phyloP scores from a whole-genome alignment of 2,113 vertebrate genomes.

The Nothobranchius kuhntae region DNA sequence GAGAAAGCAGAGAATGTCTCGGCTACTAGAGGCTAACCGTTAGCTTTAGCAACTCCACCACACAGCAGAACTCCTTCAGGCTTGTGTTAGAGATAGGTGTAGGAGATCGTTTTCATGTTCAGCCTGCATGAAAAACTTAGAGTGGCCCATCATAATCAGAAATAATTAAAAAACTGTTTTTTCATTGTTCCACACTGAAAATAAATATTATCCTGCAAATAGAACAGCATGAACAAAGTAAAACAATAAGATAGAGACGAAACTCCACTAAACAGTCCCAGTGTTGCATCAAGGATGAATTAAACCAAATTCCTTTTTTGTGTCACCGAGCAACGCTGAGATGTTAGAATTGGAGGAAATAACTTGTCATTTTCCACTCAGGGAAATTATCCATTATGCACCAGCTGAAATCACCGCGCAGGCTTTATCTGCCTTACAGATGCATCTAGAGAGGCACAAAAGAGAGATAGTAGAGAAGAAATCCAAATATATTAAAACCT shows the following conservation, averaged over 20 bases:
- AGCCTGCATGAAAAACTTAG: too few species aligned
- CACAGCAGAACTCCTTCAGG: too few species aligned
- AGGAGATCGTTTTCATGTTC: too few species aligned
- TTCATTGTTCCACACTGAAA: too few species aligned
- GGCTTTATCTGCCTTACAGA: conserved; percentile 52
- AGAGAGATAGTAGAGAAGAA: conserved; percentile 26
- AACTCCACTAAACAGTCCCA: conserved; percentile 7
- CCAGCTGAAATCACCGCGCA: conserved; percentile 32
- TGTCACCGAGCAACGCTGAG: conserved; percentile 22
- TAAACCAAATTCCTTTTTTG: conserved; percentile 39
- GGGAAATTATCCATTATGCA: conserved; percentile 58
- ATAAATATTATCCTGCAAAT: neutral
- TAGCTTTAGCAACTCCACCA: too few species aligned
- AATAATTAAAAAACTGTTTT: too few species aligned
- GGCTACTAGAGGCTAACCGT: too few species aligned
- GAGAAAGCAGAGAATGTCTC: too few species aligned
- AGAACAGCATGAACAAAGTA: conserved; percentile 2
- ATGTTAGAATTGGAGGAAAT: conserved; percentile 51
- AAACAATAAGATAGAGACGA: conserved; percentile 3
- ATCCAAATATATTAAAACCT: conserved; percentile 61
- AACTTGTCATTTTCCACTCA: conserved; percentile 64
- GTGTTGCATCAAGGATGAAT: conserved; percentile 33
- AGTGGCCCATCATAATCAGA: too few species aligned
- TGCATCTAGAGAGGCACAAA: conserved; percentile 5
- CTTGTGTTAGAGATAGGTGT: too few species aligned